Percentiles rank a stretch among this genome's conserved stretches.
phyloP scores from a whole-genome alignment of 2,113 vertebrate species.

The Nerophis ophidion region DNA sequence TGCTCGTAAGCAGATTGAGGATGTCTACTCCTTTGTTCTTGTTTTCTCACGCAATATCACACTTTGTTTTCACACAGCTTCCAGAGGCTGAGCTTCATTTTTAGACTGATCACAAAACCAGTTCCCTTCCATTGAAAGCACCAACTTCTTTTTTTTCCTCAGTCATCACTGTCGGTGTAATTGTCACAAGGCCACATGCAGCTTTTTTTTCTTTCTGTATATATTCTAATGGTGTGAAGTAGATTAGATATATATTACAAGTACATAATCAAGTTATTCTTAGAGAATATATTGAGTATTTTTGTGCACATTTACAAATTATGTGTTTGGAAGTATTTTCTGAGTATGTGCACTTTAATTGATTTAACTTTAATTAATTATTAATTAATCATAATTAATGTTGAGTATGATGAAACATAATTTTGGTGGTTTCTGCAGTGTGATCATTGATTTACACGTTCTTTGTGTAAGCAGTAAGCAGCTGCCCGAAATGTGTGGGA shows the following conservation, averaged over 20 bases:
- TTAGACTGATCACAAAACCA: constrained; percentile 32
- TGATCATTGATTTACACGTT: constrained; percentile 8
- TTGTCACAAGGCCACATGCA: constrained; percentile 29
- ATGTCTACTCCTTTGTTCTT: constrained; percentile 25
- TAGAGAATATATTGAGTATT: background rate
- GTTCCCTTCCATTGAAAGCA: constrained; percentile 43
- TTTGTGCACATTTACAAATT: background rate
- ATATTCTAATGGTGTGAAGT: background rate
- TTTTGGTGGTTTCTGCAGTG: background rate
- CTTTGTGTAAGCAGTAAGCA: constrained; percentile 21
- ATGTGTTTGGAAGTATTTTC: background rate
- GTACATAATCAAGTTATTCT: background rate
- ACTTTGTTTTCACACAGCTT: constrained; percentile 7
- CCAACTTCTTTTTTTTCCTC: constrained; percentile 42
- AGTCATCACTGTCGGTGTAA: background rate
- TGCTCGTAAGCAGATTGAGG: constrained; percentile 18
- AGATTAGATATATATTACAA: background rate
- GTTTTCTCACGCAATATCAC: constrained; percentile 15
- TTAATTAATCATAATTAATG: background rate
- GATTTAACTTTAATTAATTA: background rate
- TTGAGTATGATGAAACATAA: background rate
- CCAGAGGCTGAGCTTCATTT: constrained; percentile 16
- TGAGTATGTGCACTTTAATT: background rate
- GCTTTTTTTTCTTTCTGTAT: background rate
- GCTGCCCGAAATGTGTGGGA: constrained; percentile 16